Conservation (phyloP, 2,797 vertebrate genomes). For the Mus spretus region DNA sequence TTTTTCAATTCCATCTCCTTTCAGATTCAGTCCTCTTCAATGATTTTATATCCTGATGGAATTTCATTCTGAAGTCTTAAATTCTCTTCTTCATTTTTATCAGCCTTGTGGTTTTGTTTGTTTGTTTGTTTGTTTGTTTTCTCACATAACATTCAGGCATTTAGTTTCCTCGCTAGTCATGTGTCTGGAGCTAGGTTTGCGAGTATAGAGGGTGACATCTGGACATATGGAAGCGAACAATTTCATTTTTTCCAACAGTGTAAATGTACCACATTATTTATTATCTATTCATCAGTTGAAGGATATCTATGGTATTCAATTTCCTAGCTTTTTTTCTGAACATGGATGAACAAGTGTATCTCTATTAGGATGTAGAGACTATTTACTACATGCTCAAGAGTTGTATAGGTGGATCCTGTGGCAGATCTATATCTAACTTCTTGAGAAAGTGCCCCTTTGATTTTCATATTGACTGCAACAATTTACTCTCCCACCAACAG, state of each 20-base stretch:
- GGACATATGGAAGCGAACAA: not conserved
- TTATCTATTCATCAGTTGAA: not conserved
- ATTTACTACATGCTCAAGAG: not conserved
- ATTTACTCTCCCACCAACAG: too few relatives aligned
- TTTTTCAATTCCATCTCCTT: not conserved
- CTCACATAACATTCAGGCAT: not conserved
- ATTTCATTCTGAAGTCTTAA: not conserved
- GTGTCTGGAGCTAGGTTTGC: not conserved
- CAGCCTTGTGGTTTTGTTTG: not conserved
- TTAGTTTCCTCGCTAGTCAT: not conserved
- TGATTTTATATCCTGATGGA: not conserved
- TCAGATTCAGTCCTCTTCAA: not conserved
- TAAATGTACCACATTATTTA: not conserved
- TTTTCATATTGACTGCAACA: too few relatives aligned
- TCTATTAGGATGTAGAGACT: not conserved
- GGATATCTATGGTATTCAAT: not conserved
- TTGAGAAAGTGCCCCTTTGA: too few relatives aligned
- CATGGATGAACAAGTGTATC: not conserved
- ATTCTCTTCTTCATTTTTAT: not conserved
- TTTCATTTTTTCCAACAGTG: not conserved
- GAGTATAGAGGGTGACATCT: not conserved
- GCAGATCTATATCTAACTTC: not conserved
- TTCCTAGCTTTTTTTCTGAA: not conserved
- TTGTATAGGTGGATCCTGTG: not conserved
- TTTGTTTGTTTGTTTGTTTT: not conserved